Conservation (phyloP, 2,113 vertebrate species). For the Equus quagga region DNA sequence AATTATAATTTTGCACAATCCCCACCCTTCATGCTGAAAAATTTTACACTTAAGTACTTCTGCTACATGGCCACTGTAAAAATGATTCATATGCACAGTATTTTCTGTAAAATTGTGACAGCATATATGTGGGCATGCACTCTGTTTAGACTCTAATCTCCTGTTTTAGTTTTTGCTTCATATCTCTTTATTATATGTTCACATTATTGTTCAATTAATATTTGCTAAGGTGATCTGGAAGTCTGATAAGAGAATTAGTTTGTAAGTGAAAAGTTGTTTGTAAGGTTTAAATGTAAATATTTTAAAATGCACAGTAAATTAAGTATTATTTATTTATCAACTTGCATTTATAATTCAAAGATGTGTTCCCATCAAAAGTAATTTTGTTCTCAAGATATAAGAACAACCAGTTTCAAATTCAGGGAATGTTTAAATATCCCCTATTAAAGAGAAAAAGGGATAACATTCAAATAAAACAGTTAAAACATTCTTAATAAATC, state of each 20-base stretch:
- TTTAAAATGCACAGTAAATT: slow-evolving; percentile 1
- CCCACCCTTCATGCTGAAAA: slow-evolving; percentile 23
- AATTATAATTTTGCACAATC: background rate
- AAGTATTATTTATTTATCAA: background rate
- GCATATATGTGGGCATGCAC: background rate
- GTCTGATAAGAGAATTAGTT: background rate
- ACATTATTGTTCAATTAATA: background rate
- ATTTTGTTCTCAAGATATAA: background rate
- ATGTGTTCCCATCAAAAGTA: slow-evolving; percentile 8
- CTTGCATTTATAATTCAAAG: slow-evolving; percentile 39
- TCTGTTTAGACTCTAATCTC: background rate
- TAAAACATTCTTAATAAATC: slow-evolving; percentile 1
- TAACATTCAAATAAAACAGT: background rate
- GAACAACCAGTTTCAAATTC: slow-evolving; percentile 21
- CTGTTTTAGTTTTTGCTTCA: background rate
- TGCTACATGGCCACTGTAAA: background rate
- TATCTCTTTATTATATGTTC: background rate
- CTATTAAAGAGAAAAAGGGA: background rate
- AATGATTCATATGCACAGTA: background rate
- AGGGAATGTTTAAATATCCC: background rate
- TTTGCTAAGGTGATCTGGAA: background rate
- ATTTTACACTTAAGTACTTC: background rate
- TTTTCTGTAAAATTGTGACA: background rate
- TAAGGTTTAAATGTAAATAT: slow-evolving; percentile 46
- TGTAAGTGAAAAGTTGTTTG: background rate